Evolutionary conservation across 23 tunicate species (phyloP).

Genomic region (Trididemnum clinides): DNA sequence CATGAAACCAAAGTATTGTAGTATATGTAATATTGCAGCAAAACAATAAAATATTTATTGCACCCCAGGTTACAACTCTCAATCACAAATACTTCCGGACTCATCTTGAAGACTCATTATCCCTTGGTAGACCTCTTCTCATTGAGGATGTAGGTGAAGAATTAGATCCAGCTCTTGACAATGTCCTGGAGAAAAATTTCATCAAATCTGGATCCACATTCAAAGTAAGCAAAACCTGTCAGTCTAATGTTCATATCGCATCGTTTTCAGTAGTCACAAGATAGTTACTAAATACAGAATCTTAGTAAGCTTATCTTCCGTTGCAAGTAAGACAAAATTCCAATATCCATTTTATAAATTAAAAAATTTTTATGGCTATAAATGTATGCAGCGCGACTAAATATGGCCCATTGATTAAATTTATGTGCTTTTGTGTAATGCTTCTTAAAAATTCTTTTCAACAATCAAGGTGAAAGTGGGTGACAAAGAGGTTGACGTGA

Average conservation of each 20-base stretch:
- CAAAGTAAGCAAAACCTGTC: constrained; percentile 72
- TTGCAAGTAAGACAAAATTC: not conserved
- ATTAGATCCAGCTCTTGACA: constrained; percentile 97
- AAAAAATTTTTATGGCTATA: not conserved
- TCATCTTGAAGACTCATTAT: constrained; percentile 95
- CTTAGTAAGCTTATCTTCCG: not conserved
- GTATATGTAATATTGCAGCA: no score
- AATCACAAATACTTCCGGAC: constrained; percentile 99
- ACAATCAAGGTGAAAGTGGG: constrained; percentile 99
- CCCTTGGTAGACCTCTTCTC: constrained; percentile 94
- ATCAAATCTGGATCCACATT: constrained; percentile 99
- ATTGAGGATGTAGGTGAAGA: constrained; percentile 99
- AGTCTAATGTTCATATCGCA: no score
- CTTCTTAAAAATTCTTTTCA: no score
- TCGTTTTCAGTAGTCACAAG: no score
- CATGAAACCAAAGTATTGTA: no score
- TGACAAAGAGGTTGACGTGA: constrained; percentile 99
- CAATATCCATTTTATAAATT: not conserved
- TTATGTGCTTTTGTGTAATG: no score
- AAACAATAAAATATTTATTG: no score
- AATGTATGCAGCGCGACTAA: no score
- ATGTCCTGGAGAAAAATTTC: constrained; percentile 96
- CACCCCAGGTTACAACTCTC: constrained; percentile 77
- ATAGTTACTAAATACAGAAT: no score
- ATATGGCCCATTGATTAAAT: no score